Evolutionary conservation across 2,113 vertebrate species (phyloP), one percentile per base, ranked within the genome.

Genomic region (Triplophysa siluroides): DNA sequence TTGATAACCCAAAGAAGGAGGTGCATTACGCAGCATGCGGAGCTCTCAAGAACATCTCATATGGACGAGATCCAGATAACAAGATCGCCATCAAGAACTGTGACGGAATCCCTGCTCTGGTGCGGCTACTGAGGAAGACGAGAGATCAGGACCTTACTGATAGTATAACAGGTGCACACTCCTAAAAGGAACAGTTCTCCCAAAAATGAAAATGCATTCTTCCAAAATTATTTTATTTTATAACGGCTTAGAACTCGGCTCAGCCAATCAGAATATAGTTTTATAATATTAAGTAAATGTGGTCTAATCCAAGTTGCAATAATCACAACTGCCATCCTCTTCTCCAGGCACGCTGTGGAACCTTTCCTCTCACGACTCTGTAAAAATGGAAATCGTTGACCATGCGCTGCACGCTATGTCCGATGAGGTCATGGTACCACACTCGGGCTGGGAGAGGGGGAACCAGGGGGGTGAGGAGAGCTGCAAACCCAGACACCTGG

Each of bases 31-130:
- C 95, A 0, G 97, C 96, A n/a, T 98, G 96, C 0, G 97, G 97
- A 0, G 98, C 98, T 0, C 93, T 99, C 19, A 98, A 98, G 91
- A 99, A 99, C 87, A 97, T 99, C 86, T 98, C 97, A 1, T 99
- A 92, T 0, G 97, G 98, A 72, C 94, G 91, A 76, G 96, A 99
- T 87, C 85, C 89, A 43, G 97, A 99, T 81, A 99, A 98, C 87
- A 99, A 99, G 92, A 94, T 98, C 0, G 96, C 98, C 78, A 97
- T 99, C 85, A 98, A 98, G 90, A 98, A 99, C 91, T 99, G 97
- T 18, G 98, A 99, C 0, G 98, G 97, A 0, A 94, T 99, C 1
- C 95, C 96, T 0, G 96, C 96, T 1, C 92, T 99, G 64, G 90
- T 95, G 83, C 89, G 96, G 47, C 91, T 98, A 76, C 89, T 99